Evolutionary conservation across 2,888 invertebrate genomes (phyloP), one percentile per base, ranked within the genome.

Genomic region (Tridacna crocea): DNA sequence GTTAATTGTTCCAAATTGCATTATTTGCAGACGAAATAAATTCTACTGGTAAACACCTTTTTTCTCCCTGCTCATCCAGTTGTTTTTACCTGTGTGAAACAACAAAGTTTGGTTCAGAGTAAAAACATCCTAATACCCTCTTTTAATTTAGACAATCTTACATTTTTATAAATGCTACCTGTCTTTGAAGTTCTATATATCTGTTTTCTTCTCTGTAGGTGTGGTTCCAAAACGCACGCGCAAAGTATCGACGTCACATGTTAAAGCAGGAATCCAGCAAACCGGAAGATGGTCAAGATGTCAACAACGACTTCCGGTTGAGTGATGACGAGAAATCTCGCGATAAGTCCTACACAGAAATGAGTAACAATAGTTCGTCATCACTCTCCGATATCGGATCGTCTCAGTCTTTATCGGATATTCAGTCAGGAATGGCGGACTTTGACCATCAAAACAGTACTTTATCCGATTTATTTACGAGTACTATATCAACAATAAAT

Each of bases 211-310:
- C 36, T 8, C 36, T 36, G 8, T 96, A 99, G 99, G 99, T 99
- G 0, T 99, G 99, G 99, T 99, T 99, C 95, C 99, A 99, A 96
- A 99, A 99, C 94, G 99, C 99, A 0, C 96, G 99, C 72, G 99
- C 99, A 58, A 99, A 99, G 95, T 99, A 98, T 97, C 96, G 99
- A 88, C 96, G 99, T 73, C 98, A 97, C 96, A 96, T 97, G 95
- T 79, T 91, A 72, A 91, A 90, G 75, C 90, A 90, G 75, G 90
- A 91, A 51, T 72, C 80, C 73, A 73, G 76, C 15, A 82, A 88
- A 72, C 60, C 77, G 58, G 83, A 83, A 36, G 83, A 78, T 19
- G 77, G 80, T n/a, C 72, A 72, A 46, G 86, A 66, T 1, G 61
- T 79, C 3, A 82, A 82, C 17, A 80, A 79, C 11, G 86, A 83